Evolutionary conservation across 2,113 vertebrate species (phyloP).

Genomic region (Psittacara wagleri): DNA sequence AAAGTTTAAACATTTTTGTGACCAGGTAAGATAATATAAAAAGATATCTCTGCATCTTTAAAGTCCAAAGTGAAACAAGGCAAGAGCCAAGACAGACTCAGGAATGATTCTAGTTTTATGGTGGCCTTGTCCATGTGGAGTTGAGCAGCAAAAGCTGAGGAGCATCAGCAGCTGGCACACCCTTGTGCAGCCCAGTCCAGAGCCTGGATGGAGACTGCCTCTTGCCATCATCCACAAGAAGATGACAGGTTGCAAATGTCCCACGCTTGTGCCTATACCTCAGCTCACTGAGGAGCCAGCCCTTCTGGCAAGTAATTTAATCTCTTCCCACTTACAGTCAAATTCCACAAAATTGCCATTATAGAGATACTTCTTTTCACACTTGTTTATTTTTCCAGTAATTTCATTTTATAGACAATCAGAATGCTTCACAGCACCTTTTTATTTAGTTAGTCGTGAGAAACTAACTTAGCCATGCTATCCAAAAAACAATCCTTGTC

Average conservation of each 20-base stretch:
- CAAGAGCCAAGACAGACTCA: not conserved
- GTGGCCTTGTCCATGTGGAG: rapidly evolving
- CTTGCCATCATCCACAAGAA: not conserved
- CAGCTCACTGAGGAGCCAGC: not conserved
- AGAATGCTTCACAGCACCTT: not conserved
- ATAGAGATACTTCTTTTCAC: not conserved
- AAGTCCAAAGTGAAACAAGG: not conserved
- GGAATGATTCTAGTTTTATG: not conserved
- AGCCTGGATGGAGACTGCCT: not conserved
- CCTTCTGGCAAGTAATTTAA: not conserved
- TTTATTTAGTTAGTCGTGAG: not conserved
- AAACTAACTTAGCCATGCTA: not conserved
- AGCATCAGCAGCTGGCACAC: not conserved
- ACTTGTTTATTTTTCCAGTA: not conserved
- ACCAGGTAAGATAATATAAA: not conserved
- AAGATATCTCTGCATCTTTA: not conserved
- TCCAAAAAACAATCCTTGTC: not conserved
- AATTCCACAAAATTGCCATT: not conserved
- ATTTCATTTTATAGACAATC: not conserved
- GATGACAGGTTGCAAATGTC: not conserved
- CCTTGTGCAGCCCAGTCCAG: not conserved
- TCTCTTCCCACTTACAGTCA: not conserved
- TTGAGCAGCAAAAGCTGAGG: not conserved
- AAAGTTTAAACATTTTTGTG: not conserved
- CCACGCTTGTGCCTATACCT: not conserved